Conservation (phyloP, 2,113 vertebrate species). For the Lophochroa leadbeateri region DNA sequence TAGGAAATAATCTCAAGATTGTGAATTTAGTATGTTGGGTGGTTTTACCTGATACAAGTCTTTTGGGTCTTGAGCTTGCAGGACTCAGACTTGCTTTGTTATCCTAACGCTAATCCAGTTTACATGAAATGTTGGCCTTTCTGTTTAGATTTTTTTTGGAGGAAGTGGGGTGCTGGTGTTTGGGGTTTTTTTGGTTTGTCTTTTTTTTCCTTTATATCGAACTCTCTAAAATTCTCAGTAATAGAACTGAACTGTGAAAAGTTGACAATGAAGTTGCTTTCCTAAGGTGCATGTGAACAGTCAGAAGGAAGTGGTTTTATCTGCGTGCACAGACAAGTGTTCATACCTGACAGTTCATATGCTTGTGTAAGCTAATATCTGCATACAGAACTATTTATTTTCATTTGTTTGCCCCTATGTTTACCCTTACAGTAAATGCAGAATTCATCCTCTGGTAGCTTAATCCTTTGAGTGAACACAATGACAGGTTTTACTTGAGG, state of each 20-base stretch:
- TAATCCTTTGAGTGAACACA: not conserved
- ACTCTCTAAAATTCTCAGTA: not conserved
- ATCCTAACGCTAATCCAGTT: not conserved
- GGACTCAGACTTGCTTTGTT: not conserved
- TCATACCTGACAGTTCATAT: not conserved
- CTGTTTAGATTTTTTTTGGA: not conserved
- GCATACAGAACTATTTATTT: not conserved
- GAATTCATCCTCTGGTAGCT: not conserved
- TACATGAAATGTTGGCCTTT: not conserved
- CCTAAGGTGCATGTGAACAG: not conserved
- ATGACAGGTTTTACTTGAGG: not conserved
- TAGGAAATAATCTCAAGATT: not conserved
- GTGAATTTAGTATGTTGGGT: not conserved
- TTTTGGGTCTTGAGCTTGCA: not conserved
- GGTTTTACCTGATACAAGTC: not conserved
- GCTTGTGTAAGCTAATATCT: not conserved
- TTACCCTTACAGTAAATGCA: not conserved
- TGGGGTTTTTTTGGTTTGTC: not conserved
- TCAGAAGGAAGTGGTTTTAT: not conserved
- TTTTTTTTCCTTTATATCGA: not conserved
- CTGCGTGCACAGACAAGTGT: not conserved
- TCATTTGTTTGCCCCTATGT: not conserved
- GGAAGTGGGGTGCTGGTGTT: accelerated
- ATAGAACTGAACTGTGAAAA: not conserved
- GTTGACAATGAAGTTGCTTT: not conserved